Evolutionary conservation across 2,888 invertebrate genomes (phyloP).

Genomic region (Megaustenia siamemsis): DNA sequence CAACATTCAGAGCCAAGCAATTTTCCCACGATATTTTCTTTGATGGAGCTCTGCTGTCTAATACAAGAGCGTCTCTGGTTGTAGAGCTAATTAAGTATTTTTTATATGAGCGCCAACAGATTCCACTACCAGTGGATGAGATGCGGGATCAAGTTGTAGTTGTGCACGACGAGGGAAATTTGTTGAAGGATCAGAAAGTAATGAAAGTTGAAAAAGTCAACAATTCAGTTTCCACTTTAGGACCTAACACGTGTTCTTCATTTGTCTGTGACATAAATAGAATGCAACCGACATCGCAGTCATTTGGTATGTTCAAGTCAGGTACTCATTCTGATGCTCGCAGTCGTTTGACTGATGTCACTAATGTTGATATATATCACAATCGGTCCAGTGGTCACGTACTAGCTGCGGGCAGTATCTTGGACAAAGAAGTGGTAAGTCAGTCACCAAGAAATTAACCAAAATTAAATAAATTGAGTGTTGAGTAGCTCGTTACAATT

Average conservation of each 20-base stretch:
- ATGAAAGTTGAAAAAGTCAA: too few relatives aligned
- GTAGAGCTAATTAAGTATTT: conserved; percentile 68
- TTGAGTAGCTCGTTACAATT: too few relatives aligned
- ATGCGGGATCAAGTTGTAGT: conserved; percentile 50
- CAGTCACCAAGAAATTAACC: too few relatives aligned
- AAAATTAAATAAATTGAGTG: too few relatives aligned
- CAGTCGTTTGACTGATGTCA: conserved; percentile 24
- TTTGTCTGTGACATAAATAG: background rate
- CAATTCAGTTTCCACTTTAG: background rate
- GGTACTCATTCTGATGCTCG: background rate
- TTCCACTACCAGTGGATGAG: conserved; percentile 68
- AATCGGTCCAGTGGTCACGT: too few relatives aligned
- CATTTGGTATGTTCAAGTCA: background rate
- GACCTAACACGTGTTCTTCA: background rate
- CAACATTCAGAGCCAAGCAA: background rate
- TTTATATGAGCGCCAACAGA: conserved; percentile 69
- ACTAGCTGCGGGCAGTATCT: too few relatives aligned
- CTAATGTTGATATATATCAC: background rate
- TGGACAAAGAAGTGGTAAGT: too few relatives aligned
- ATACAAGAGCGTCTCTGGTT: conserved; percentile 62
- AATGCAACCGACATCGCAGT: background rate
- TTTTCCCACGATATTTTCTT: conserved; percentile 60
- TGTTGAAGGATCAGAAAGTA: too few relatives aligned
- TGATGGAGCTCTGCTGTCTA: conserved; percentile 67
- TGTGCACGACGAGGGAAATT: conserved; percentile 7